Conservation (phyloP, 2,888 invertebrate genomes). For the Pristionchus japonicus region DNA sequence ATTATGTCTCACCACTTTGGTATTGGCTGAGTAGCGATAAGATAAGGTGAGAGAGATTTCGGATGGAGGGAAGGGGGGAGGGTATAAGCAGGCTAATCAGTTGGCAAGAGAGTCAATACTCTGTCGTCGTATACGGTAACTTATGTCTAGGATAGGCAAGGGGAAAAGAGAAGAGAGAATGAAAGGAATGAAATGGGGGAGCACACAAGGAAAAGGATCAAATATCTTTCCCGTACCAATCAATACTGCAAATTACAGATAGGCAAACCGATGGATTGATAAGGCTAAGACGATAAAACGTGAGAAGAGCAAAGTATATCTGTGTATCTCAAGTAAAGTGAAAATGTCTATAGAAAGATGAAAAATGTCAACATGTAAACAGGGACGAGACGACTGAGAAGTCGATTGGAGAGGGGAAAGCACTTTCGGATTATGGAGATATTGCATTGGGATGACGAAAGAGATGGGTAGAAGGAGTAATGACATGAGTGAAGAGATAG, state of each 20-base stretch:
- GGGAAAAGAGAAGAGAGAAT: neutral
- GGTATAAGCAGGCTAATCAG: neutral
- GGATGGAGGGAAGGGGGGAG: neutral
- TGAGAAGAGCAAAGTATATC: neutral
- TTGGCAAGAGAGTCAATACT: constrained; percentile 26
- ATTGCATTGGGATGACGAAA: constrained; percentile 22
- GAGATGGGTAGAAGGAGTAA: neutral
- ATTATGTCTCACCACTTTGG: constrained; percentile 30
- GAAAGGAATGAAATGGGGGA: neutral
- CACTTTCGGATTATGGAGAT: neutral
- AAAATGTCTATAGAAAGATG: neutral
- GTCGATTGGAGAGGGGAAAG: neutral
- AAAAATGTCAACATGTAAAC: neutral
- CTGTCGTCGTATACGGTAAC: constrained; percentile 13
- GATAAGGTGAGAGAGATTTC: neutral
- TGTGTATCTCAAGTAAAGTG: neutral
- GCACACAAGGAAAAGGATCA: neutral
- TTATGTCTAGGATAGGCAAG: neutral
- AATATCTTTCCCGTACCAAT: neutral
- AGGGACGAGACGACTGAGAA: neutral
- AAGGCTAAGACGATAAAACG: neutral
- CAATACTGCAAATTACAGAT: constrained; percentile 33
- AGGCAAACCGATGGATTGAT: constrained; percentile 22
- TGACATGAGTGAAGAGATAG: constrained; percentile 2
- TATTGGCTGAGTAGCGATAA: neutral